Evolutionary conservation across 2,888 invertebrate species (phyloP).

Genomic region (Allygus modestus): DNA sequence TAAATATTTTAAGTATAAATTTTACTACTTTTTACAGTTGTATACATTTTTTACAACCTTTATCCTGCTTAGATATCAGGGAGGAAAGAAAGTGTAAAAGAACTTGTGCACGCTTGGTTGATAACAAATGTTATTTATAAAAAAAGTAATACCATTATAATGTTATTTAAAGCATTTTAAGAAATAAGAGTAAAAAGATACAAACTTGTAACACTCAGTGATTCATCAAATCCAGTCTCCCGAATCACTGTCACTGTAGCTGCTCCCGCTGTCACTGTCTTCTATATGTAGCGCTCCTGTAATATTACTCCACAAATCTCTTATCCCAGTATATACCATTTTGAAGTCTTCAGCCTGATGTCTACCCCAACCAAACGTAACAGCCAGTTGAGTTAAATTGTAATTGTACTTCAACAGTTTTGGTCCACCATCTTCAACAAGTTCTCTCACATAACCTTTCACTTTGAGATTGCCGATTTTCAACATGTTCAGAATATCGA

Average conservation of each 20-base stretch:
- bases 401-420: conserved; percentile 8
- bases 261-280: not conserved
- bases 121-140: no score
- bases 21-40: not conserved
- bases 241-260: not conserved
- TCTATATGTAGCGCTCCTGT: not conserved
- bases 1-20: conserved; percentile 6
- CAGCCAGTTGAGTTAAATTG: conserved; percentile 16
- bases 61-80: not conserved
- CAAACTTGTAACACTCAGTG: no score
- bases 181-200: no score
- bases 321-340: not conserved
- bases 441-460: not conserved
- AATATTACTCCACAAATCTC: conserved; percentile 26
- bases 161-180: no score
- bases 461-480: conserved; percentile 6
- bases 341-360: conserved; percentile 6
- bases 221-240: not conserved
- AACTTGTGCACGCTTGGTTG: not conserved
- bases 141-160: no score
- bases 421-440: conserved; percentile 13
- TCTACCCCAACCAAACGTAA: not conserved
- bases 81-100: not conserved
- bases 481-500: conserved; percentile 38
- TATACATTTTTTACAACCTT: not conserved